Percentiles rank a stretch among this genome's conserved stretches.
phyloP scores from a whole-genome alignment of 2,888 invertebrate genomes.

The Athripsodes cinereus region DNA sequence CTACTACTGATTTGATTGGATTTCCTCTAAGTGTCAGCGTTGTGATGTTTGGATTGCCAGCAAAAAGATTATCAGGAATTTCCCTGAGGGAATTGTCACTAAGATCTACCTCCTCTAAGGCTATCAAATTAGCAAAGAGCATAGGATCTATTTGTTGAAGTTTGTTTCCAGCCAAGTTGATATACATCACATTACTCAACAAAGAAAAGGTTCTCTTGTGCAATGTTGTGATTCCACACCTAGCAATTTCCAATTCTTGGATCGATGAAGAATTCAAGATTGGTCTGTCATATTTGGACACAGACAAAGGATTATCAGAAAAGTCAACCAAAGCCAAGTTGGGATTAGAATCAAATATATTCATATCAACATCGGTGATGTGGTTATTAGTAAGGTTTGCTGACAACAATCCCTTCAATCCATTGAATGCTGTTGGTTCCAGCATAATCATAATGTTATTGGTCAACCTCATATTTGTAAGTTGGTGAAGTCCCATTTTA shows the following conservation, averaged over 20 bases:
- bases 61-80: slow-evolving; percentile 59
- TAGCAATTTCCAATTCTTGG: slow-evolving; percentile 65
- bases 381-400: slow-evolving; percentile 65
- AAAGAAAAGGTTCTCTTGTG: slow-evolving; percentile 58
- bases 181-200: slow-evolving; percentile 58
- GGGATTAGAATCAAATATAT: slow-evolving; percentile 62
- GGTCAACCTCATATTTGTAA: slow-evolving; percentile 62
- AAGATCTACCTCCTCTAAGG: slow-evolving; percentile 66
- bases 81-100: slow-evolving; percentile 62
- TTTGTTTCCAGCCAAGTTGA: slow-evolving; percentile 63
- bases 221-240: slow-evolving; percentile 61
- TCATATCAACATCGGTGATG: slow-evolving; percentile 59
- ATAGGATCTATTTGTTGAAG: slow-evolving; percentile 54
- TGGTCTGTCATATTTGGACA: slow-evolving; percentile 36
- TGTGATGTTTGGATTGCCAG: slow-evolving; percentile 58
- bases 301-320: slow-evolving; percentile 56
- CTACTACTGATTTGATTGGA: slow-evolving; percentile 56
- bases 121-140: slow-evolving; percentile 56
- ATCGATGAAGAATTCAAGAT: slow-evolving; percentile 57
- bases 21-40: slow-evolving; percentile 66
- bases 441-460: slow-evolving; percentile 63
- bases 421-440: slow-evolving; percentile 63
- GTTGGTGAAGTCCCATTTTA: slow-evolving; percentile 56
- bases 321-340: slow-evolving; percentile 61
- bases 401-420: slow-evolving; percentile 58